Percentiles rank a stretch among this genome's conserved stretches.
Evolutionary conservation across 2,888 invertebrate species (phyloP).

Genomic region (Acrocyrtus sp.): DNA sequence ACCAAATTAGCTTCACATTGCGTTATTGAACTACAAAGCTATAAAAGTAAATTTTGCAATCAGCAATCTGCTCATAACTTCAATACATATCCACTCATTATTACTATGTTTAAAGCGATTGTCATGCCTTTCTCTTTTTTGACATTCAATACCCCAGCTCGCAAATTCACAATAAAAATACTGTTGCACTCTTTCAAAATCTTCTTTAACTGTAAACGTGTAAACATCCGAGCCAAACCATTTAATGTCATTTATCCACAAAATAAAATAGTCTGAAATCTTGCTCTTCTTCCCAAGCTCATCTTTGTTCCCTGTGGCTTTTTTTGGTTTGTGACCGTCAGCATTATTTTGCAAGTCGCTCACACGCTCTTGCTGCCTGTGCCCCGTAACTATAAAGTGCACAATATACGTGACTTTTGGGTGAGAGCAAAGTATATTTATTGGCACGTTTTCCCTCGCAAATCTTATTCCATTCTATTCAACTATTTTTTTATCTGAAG

Average conservation of each 20-base stretch:
- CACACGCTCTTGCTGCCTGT: neutral
- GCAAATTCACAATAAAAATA: too few relatives aligned
- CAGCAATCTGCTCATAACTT: neutral
- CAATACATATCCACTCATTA: too few relatives aligned
- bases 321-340: neutral
- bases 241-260: neutral
- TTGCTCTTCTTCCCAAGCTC: constrained; percentile 17
- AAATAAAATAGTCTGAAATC: constrained; percentile 4
- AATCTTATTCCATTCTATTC: neutral
- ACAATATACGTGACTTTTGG: neutral
- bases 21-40: constrained; percentile 14
- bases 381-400: neutral
- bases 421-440: neutral
- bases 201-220: too few relatives aligned
- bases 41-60: constrained; percentile 23
- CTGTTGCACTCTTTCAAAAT: too few relatives aligned
- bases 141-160: too few relatives aligned
- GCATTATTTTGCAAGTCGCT: neutral
- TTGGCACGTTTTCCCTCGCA: constrained; percentile 1
- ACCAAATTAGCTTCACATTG: constrained; percentile 2
- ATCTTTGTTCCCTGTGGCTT: neutral
- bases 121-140: neutral
- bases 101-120: neutral
- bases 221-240: neutral
- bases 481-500: neutral